phyloP scores from a whole-genome alignment of 92 coral and sea anemone genomes.

The Zoanthus sansibaricus region DNA sequence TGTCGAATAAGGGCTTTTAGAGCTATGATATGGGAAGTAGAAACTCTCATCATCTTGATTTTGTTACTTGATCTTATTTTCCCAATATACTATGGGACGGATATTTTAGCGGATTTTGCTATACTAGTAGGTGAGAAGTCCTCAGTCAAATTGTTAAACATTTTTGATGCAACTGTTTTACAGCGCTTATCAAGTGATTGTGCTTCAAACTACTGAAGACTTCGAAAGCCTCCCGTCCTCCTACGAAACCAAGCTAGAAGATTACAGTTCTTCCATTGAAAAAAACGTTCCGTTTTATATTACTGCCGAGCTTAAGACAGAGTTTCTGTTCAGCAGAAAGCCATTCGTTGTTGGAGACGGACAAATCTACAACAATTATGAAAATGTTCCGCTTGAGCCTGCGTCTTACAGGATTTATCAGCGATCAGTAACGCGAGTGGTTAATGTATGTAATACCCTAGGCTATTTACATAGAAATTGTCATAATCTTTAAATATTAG shows the following conservation, averaged over 20 bases:
- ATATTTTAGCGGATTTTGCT: too few relatives aligned
- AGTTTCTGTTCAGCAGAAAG: neutral
- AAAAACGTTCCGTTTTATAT: constrained; percentile 1
- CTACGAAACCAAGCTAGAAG: neutral
- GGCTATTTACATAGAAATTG: too few relatives aligned
- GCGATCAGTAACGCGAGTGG: constrained; percentile 33
- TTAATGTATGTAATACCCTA: neutral
- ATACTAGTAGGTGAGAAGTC: too few relatives aligned
- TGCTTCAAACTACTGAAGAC: neutral
- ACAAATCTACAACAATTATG: constrained; percentile 4
- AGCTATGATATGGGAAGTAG: too few relatives aligned
- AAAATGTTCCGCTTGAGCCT: constrained; percentile 35
- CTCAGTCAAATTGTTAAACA: too few relatives aligned
- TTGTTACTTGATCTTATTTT: too few relatives aligned
- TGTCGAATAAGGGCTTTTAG: too few relatives aligned
- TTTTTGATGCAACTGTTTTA: neutral
- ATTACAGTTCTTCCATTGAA: constrained; percentile 3
- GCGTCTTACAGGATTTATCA: constrained; percentile 41
- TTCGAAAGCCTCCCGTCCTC: neutral
- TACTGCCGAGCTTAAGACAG: constrained; percentile 27
- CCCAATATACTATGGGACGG: too few relatives aligned
- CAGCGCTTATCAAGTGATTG: constrained; percentile 44
- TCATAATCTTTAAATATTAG: too few relatives aligned
- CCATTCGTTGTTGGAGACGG: constrained; percentile 56
- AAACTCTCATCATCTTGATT: too few relatives aligned